These are phyloP conservation scores for Cetoscarus ocellatus DNA, from an alignment of 2,797 vertebrate species.

Conservation along the genomic window DNA sequence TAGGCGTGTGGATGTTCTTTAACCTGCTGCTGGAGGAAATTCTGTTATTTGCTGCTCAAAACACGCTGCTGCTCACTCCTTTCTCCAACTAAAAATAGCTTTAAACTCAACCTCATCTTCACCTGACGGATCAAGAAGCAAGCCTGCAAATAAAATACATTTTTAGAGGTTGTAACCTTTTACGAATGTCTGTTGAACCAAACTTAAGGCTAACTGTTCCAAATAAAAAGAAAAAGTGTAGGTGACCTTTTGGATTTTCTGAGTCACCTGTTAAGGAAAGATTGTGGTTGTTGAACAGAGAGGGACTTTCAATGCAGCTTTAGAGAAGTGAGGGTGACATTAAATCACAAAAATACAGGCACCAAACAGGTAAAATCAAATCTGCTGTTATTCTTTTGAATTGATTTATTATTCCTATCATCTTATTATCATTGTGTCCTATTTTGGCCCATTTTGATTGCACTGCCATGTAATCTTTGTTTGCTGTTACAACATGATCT, in stretches of 20 bases:
- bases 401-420: too few relatives aligned
- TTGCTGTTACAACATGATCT: too few relatives aligned
- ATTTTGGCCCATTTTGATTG: too few relatives aligned
- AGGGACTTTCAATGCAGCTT: not conserved
- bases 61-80: not conserved
- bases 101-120: not conserved
- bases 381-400: too few relatives aligned
- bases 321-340: not conserved
- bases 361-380: too few relatives aligned
- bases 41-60: constrained; percentile 3
- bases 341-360: too few relatives aligned
- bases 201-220: not conserved
- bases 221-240: not conserved
- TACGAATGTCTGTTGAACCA: not conserved
- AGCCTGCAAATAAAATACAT: not conserved
- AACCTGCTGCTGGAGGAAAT: not conserved
- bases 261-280: not conserved
- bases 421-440: too few relatives aligned
- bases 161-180: not conserved
- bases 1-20: not conserved
- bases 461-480: too few relatives aligned
- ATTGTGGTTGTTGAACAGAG: not conserved
- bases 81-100: constrained; percentile 23
- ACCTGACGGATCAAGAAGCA: constrained; percentile 15
- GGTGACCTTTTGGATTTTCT: not conserved